Conservation (phyloP, 1,140 invertebrate species). For the Diprion similis region DNA sequence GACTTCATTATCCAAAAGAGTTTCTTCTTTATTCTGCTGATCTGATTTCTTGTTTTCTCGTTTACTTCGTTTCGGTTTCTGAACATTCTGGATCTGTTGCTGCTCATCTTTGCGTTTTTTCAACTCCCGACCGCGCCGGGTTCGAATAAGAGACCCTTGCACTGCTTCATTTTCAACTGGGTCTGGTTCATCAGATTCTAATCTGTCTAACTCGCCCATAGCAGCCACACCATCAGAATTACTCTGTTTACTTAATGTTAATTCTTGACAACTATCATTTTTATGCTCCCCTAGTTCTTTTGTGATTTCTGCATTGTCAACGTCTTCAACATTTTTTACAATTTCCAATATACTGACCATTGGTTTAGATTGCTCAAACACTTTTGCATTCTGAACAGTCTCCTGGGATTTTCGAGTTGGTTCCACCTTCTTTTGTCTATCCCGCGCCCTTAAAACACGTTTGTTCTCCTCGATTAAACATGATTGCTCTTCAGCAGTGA, state of each 20-base stretch:
- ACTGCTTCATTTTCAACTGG: conserved; percentile 31
- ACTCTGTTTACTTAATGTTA: background rate
- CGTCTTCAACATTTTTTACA: background rate
- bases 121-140: conserved; percentile 45
- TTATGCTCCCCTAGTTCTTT: background rate
- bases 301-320: background rate
- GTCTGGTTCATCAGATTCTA: conserved; percentile 17
- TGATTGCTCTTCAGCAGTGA: background rate
- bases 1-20: conserved; percentile 55
- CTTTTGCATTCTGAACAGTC: background rate
- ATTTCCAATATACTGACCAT: background rate
- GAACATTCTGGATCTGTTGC: conserved; percentile 22
- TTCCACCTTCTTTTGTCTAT: conserved; percentile 45
- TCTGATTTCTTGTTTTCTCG: conserved; percentile 48
- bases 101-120: conserved; percentile 49
- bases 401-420: conserved; percentile 22
- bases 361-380: background rate
- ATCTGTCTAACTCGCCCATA: conserved; percentile 15
- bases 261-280: background rate
- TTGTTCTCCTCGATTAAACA: conserved; percentile 40
- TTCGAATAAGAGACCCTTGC: conserved; percentile 40
- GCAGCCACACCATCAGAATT: background rate
- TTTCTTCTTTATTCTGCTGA: conserved; percentile 59
- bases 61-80: conserved; percentile 44
- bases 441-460: conserved; percentile 46